Conservation (phyloP, 2,113 vertebrate species). For the Corynorhinus townsendii region DNA sequence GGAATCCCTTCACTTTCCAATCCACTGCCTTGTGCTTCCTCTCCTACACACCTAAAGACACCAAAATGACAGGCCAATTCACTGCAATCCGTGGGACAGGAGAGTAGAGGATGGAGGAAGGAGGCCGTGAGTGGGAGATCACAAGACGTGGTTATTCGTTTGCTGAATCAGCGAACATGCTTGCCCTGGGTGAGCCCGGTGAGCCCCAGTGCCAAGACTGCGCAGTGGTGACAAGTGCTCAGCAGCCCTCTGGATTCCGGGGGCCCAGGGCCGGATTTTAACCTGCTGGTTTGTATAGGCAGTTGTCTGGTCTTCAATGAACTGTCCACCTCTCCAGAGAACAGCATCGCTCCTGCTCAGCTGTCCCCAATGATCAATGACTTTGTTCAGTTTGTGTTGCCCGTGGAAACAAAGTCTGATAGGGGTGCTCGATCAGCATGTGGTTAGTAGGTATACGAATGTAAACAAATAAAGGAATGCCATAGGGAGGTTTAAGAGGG, state of each 20-base stretch:
- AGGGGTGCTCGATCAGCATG: accelerated
- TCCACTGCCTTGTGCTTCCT: background rate
- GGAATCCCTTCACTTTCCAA: background rate
- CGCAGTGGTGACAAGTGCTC: background rate
- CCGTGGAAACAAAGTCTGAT: background rate
- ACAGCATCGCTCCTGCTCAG: no score
- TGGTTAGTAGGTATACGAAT: accelerated
- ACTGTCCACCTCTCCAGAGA: background rate
- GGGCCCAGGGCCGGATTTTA: background rate
- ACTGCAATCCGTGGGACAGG: background rate
- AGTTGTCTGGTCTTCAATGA: accelerated
- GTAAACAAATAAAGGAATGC: no score
- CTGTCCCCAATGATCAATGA: accelerated
- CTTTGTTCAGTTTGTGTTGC: no score
- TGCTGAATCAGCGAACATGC: background rate
- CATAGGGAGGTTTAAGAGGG: background rate
- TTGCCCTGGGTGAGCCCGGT: background rate
- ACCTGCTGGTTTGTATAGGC: accelerated
- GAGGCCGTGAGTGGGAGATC: background rate
- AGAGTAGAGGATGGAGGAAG: background rate
- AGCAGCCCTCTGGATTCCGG: background rate
- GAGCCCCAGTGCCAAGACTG: no score
- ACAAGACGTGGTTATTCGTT: background rate
- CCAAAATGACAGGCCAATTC: no score
- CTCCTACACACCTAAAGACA: background rate